Evolutionary conservation across 1,140 invertebrate species (phyloP).

Genomic region (Popillia japonica): DNA sequence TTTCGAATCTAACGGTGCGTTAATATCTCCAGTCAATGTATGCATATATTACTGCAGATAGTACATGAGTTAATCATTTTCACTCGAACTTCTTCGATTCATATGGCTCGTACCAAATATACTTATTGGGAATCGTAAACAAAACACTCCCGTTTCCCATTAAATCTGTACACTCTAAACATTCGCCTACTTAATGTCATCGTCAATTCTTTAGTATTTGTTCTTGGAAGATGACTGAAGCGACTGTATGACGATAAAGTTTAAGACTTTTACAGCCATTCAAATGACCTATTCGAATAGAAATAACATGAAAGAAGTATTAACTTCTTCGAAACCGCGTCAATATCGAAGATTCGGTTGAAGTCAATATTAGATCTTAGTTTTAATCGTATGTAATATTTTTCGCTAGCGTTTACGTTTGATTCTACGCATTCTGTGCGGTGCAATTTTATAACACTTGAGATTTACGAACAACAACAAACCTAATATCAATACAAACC

Average conservation of each 20-base stretch:
- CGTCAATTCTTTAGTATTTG: not conserved
- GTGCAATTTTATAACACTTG: too few species aligned
- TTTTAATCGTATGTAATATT: not conserved
- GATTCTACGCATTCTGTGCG: too few species aligned
- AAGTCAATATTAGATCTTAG: not conserved
- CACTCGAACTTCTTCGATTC: not conserved
- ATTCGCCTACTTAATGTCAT: not conserved
- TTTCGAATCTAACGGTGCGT: slow-evolving; percentile 9
- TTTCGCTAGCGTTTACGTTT: not conserved
- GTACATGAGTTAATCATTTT: slow-evolving; percentile 6
- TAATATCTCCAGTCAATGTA: slow-evolving; percentile 23
- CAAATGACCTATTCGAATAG: not conserved
- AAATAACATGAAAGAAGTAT: not conserved
- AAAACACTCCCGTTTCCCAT: slow-evolving; percentile 19
- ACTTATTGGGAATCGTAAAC: not conserved
- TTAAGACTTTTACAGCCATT: not conserved
- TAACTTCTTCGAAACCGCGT: not conserved
- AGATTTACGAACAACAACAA: too few species aligned
- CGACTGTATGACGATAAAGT: not conserved
- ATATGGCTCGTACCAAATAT: not conserved
- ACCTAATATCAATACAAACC: too few species aligned
- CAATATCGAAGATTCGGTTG: not conserved
- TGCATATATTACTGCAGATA: not conserved
- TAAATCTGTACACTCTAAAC: not conserved
- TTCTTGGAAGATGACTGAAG: not conserved